These are phyloP conservation scores for Boleophthalmus pectinirostris DNA, from an alignment of 2,113 vertebrate species.

Conservation along the genomic window DNA sequence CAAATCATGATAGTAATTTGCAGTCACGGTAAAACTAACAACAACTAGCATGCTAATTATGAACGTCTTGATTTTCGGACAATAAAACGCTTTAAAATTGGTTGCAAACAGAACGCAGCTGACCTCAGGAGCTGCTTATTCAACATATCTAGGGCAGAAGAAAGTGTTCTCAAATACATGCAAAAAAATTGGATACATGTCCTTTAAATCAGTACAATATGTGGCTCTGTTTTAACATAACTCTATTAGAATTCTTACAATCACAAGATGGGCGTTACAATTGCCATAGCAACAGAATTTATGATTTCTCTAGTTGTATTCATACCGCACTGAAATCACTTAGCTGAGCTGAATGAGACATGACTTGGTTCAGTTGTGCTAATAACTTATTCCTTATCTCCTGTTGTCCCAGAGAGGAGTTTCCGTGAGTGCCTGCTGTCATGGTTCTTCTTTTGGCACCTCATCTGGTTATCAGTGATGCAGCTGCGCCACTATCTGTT, in stretches of 20 bases:
- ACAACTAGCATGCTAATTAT: no score
- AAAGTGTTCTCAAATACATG: no score
- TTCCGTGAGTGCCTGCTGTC: conserved; percentile 80
- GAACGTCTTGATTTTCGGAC: no score
- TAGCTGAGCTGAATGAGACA: neutral
- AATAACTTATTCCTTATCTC: neutral
- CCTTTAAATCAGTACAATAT: no score
- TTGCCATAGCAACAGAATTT: neutral
- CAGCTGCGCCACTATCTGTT: conserved; percentile 91
- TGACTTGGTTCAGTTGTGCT: neutral
- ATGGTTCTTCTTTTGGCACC: conserved; percentile 82
- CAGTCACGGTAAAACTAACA: no score
- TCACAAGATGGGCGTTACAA: neutral
- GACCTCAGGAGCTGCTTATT: no score
- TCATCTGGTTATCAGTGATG: conserved; percentile 87
- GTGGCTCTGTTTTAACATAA: no score
- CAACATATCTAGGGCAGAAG: no score
- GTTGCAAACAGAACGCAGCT: no score
- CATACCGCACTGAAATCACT: neutral
- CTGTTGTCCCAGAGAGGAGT: conserved; percentile 52
- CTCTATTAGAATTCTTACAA: neutral
- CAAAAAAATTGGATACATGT: neutral
- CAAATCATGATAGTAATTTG: no score
- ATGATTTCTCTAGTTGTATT: neutral
- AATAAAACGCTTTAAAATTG: no score